Evolutionary conservation across 2,888 invertebrate species (phyloP), one percentile per base, ranked within the genome.

Genomic region (Theristus sp.): DNA sequence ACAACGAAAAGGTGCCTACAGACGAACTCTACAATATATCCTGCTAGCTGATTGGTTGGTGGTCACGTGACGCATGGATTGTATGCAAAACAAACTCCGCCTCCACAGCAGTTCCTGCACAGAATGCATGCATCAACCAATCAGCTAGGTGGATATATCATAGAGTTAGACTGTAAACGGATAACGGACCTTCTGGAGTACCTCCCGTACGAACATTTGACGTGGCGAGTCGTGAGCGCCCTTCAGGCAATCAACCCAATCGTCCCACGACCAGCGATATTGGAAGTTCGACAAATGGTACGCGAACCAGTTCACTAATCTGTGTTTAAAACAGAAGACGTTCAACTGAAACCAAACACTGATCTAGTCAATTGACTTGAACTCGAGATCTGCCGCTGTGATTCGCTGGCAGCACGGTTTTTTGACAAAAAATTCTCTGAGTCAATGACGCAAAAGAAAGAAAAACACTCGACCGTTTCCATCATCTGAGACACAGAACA

Each of bases 211-310:
- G 75, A 98, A 98, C 72, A 90, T 86, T 1, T 91, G 89, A 68
- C 90, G 86, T 0, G 94, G 94, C 76, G 89, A 87, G 70, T 63
- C 63, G 10, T 59, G 59, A 49, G 67, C 66, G 57, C 64, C 62
- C 67, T 67, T 66, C 20, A 75, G 64, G 64, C 75, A 75, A 30
- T 74, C 73, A 13, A 67, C 66, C 79, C 79, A 79, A 63, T 79
- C 79, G 26, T 75, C 73, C 98, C 98, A 98, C 1, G 89, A 89
- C 96, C 96, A 98, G 60, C 91, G 84, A 75, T 91, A 98, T 76
- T 98, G 94, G 76, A 98, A 98, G 79, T 98, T 98, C 75, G 94
- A 94, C 76, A 98, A 80, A 77, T 98, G 96, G 75, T 96, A 96
- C 0, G 89, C 84, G 76, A 98, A 98, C 98, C 98, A 99, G 75